Base-by-base conservation (phyloP, 2,113 vertebrate genomes). In the Pelusios castaneus region DNA sequence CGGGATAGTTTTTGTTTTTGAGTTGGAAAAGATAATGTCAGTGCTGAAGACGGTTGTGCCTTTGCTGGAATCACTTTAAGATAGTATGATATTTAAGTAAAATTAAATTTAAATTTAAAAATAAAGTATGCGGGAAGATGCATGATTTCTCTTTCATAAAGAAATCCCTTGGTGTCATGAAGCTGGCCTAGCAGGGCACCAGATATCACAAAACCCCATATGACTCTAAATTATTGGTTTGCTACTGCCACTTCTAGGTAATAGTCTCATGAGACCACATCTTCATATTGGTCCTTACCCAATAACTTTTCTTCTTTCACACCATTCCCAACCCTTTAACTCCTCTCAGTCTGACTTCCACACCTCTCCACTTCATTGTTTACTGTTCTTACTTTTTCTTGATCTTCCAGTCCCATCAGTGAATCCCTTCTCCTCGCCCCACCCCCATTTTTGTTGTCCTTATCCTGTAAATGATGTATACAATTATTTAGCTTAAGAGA, bases 301-400 rank as follows among this genome's bases (percentile, higher is more conserved):
- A 88, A 11, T 2, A 79, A 1, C 5, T 52, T 88, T 89, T 82
- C 21, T 10, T n/a, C 10, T 19, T 84, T 67, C 82, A 1, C 34
- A 17, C 24, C 4, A 1, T 27, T 38, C 4, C 55, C 0, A 34
- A 80, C 29, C 31, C 0, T 1, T 91, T 82, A 1, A 13, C 56
- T 5, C 77, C 91, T 90, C 16, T 80, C 54, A 80, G 13, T 52
- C 12, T 87, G 76, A 24, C 86, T 19, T 3, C 14, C 1, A 14
- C 70, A 43, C 11, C 11, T 75, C 22, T 43, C 38, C 38, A 24
- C 70, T 75, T 75, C 41, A 38, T 43, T 43, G 21, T 19, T 10
- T 2, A 0, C 3, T 70, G 55, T 25, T 55, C 31, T 3, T 4
- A 1, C 21, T 85, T 86, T 41, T 1, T 54, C 90, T 79, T n/a